Base-by-base conservation (phyloP, 2,888 invertebrate genomes). In the Rosalia funebris region DNA sequence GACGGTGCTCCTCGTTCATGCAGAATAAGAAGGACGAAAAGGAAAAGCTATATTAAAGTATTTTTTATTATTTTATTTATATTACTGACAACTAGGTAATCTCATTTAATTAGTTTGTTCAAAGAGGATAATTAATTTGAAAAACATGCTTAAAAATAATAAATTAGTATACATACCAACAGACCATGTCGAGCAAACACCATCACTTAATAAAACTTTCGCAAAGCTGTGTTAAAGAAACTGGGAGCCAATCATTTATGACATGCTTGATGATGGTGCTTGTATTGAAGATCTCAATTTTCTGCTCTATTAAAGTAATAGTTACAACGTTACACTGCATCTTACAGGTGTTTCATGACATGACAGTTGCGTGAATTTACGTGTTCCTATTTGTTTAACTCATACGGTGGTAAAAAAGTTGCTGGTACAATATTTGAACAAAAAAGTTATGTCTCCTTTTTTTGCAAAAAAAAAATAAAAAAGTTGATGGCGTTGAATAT, bases 1-100 rank as follows among this genome's bases (percentile, higher is more conserved):
- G 70, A 74, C 75, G 76, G 77, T 75, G 73, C 68, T 73, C 39
- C 58, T 53, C 25, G 44, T 19, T 53, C 66, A 66, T 66, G 66
- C 66, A 65, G 3, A 50, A 25, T n/a, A 20, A 25, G 44, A 44
- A 44, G 39, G 39, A 39, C 50, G 50, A 50, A 50, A 50, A 37
- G 39, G 37, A 50, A 39, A 36, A 5, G 20, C 31, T 14, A 50
- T 14, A 7, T 44, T 45, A 25, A 48, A 16, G n/a, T 48, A 39
- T 16, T 12, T n/a, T 46, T 19, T 32, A 36, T 46, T 14, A 32
- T 4, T 41, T 15, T 41, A 19, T 58, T 47, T 16, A 48, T 2
- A 16, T 59, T 42, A 14, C 36, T 47, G 53, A 47, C 53, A 31
- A 47, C 36, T 50, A 25, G 9, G 25, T 9, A 34, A 19, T 46